Conservation (phyloP, 2,113 vertebrate species). For the Myotis davidii region DNA sequence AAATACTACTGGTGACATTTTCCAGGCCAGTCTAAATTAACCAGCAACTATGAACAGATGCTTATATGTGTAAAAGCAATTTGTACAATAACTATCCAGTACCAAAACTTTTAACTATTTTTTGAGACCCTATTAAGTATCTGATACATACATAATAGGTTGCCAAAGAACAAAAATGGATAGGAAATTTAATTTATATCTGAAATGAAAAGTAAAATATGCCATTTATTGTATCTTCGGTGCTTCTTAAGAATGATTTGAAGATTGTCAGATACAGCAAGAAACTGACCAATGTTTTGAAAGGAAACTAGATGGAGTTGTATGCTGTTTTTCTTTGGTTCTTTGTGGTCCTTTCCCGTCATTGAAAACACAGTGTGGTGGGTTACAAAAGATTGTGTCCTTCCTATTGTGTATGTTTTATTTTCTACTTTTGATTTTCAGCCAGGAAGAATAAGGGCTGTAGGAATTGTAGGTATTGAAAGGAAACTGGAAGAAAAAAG, state of each 20-base stretch:
- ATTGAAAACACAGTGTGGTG: constrained; percentile 12
- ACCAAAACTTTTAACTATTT: not conserved
- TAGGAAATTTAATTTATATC: constrained; percentile 17
- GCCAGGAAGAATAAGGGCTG: constrained; percentile 95
- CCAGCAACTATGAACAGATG: not conserved
- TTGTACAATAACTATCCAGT: not conserved
- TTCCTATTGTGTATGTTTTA: constrained; percentile 76
- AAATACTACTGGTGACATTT: not conserved
- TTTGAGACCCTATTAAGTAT: constrained; percentile 21
- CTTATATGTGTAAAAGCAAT: not conserved
- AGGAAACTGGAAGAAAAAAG: constrained; percentile 98
- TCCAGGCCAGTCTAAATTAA: not conserved
- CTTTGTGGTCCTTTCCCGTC: constrained; percentile 46
- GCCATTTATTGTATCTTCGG: not conserved
- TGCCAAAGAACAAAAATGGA: constrained; percentile 47
- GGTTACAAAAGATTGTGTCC: constrained; percentile 79
- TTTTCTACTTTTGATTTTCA: constrained; percentile 80
- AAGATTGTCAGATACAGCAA: not conserved
- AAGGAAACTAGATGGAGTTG: constrained; percentile 54
- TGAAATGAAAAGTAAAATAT: not conserved
- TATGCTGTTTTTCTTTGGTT: constrained; percentile 26
- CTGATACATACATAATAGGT: not conserved
- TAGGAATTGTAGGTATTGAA: constrained; percentile 98
- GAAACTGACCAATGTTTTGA: constrained; percentile 50
- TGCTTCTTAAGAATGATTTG: constrained; percentile 29